Base-by-base conservation (phyloP, 92 coral and sea anemone species). In the Epizoanthus scotinus region DNA sequence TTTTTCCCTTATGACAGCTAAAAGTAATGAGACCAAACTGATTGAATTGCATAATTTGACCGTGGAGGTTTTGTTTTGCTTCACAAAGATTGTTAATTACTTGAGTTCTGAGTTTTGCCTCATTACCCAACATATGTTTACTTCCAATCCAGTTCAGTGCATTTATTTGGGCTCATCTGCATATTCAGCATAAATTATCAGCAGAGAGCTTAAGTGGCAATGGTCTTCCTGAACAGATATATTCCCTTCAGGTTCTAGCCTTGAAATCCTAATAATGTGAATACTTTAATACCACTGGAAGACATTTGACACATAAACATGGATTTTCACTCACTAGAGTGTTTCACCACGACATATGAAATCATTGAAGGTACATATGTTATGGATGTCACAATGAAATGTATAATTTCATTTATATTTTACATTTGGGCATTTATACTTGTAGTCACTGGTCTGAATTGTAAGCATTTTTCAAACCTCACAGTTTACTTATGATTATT, bases 301-400 rank as follows among this genome's bases (percentile, higher is more conserved):
- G 81, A 59, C 14, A 47, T 38, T 59, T 24, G 57, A 38, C 13
- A 17, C 6, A 18, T 34, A 54, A 75, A 22, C 34, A 75, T 75
- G 81, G 81, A 75, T 19, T 34, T 75, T 40, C 69, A 60, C 10
- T 75, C 81, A 5, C 53, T 75, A 31, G 81, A 75, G 44, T 75
- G 63, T 75, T 68, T 75, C 54, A 75, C 81, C 24, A 75, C 81
- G 21, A 36, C 38, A 2, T 75, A 75, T 20, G 81, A 75, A 75
- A 60, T 75, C 38, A 22, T 44, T 0, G 81, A 75, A 75, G 81
- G 81, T 75, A 58, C 63, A 4, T 19, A 13, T 12, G 2, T 56
- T 36, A 34, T 36, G 8, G n/a, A 21, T 34, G 52, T 18, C 0
- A 19, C 2, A 12, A 1, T 34, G 47, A 31, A 21, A 58, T 38